Conservation (phyloP, 1,140 invertebrate genomes). For the Scaptomyza montana region DNA sequence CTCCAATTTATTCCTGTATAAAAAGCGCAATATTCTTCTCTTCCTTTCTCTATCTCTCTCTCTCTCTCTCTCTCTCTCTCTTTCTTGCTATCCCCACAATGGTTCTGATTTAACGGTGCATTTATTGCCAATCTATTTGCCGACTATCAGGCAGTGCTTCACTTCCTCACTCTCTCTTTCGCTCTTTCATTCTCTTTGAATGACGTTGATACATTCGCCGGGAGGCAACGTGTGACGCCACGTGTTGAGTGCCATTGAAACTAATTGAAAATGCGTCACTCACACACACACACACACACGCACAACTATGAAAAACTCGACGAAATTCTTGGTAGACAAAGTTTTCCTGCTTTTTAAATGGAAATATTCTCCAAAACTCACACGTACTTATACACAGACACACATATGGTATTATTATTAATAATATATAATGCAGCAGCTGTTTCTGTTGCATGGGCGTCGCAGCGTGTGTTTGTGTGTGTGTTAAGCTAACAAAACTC, state of each 20-base stretch:
- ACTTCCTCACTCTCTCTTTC: too few species aligned
- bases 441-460: constrained; percentile 40
- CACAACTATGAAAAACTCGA: constrained; percentile 36
- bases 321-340: constrained; percentile 58
- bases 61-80: not conserved
- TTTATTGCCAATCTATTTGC: constrained; percentile 71
- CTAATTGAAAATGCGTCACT: constrained; percentile 66
- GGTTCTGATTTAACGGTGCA: constrained; percentile 62
- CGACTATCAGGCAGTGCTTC: constrained; percentile 22
- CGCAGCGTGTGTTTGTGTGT: constrained; percentile 10
- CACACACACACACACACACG: constrained; percentile 19
- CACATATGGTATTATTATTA: constrained; percentile 51
- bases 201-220: constrained; percentile 64
- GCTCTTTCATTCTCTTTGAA: constrained; percentile 7
- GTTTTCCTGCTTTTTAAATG: constrained; percentile 59
- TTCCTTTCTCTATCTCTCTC: too few species aligned
- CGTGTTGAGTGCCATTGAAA: constrained; percentile 67
- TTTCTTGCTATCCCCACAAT: constrained; percentile 23
- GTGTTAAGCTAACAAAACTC: constrained; percentile 36
- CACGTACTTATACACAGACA: not conserved
- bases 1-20: not conserved
- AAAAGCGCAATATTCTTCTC: not conserved
- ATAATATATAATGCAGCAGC: constrained; percentile 66
- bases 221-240: constrained; percentile 35
- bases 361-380: constrained; percentile 27